A percentile compares a stretch with the other conserved stretches of the same genome.
Conservation (phyloP, 2,113 vertebrate genomes). For the Bos indicus region DNA sequence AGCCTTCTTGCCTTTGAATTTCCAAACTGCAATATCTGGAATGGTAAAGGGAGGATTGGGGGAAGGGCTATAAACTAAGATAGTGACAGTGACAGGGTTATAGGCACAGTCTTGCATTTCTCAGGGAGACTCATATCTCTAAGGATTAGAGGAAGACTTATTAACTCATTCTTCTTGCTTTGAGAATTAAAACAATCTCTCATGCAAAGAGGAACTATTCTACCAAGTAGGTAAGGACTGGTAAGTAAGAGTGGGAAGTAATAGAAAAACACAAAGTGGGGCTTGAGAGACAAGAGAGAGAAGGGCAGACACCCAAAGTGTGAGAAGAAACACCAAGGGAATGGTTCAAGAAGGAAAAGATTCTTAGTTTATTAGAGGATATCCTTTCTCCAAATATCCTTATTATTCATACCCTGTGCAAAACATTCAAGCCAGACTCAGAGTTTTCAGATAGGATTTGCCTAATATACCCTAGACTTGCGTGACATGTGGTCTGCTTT, state of each 20-base stretch:
- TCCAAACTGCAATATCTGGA: neutral
- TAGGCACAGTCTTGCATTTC: neutral
- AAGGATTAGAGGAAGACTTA: neutral
- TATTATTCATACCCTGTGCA: neutral
- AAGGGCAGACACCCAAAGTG: neutral
- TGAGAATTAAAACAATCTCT: neutral
- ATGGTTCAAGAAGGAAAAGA: neutral
- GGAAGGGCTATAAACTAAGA: neutral
- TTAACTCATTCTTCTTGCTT: neutral
- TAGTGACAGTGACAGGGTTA: neutral
- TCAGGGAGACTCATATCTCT: neutral
- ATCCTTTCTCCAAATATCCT: neutral
- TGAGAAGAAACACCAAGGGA: neutral
- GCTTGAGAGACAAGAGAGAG: neutral
- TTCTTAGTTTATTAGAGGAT: neutral
- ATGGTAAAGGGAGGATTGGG: fast-evolving
- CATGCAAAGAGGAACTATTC: neutral
- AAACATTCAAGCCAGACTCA: neutral
- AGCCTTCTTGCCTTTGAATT: neutral
- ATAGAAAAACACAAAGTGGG: neutral
- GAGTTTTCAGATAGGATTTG: neutral
- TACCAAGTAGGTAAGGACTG: neutral
- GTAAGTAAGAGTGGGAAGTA: neutral
- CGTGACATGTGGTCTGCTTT: fast-evolving
- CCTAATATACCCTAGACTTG: neutral